phyloP scores from a whole-genome alignment of 2,888 invertebrate genomes.

The Apamea sordens region DNA sequence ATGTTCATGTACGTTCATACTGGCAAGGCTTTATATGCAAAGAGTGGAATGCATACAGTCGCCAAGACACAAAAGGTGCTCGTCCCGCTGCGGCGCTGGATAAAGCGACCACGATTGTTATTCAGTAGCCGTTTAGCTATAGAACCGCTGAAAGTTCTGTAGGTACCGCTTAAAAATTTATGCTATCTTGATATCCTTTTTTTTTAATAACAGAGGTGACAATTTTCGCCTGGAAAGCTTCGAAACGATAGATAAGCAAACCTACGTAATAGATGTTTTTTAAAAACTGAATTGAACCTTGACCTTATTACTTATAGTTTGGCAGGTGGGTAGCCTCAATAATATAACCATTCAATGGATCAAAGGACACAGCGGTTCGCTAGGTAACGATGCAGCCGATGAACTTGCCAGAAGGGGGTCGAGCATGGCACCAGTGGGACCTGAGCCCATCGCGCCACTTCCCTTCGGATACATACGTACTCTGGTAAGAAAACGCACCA shows the following conservation, averaged over 20 bases:
- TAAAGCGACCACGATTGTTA: conserved; percentile 41
- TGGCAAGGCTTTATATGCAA: conserved; percentile 34
- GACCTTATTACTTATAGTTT: not conserved
- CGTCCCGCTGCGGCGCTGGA: conserved; percentile 29
- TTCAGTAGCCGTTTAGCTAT: conserved; percentile 39
- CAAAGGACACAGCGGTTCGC: no score
- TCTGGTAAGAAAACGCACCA: no score
- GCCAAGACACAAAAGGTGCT: conserved; percentile 45
- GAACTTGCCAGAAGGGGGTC: no score
- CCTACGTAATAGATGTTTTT: not conserved
- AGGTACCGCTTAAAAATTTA: conserved; percentile 23
- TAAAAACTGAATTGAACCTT: not conserved
- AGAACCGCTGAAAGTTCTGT: conserved; percentile 16
- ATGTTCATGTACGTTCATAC: conserved; percentile 41
- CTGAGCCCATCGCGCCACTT: no score
- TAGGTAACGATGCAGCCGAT: no score
- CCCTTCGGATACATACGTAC: no score
- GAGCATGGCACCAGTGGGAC: no score
- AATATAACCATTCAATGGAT: no score
- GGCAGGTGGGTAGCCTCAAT: no score
- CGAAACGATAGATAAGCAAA: not conserved
- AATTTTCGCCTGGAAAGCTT: conserved; percentile 1
- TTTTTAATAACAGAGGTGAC: not conserved
- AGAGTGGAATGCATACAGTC: conserved; percentile 42
- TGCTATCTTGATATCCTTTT: conserved; percentile 5